These are phyloP conservation scores for Misgurnus mizolepis DNA, from an alignment of 2,113 vertebrate genomes.

Conservation along the genomic window DNA sequence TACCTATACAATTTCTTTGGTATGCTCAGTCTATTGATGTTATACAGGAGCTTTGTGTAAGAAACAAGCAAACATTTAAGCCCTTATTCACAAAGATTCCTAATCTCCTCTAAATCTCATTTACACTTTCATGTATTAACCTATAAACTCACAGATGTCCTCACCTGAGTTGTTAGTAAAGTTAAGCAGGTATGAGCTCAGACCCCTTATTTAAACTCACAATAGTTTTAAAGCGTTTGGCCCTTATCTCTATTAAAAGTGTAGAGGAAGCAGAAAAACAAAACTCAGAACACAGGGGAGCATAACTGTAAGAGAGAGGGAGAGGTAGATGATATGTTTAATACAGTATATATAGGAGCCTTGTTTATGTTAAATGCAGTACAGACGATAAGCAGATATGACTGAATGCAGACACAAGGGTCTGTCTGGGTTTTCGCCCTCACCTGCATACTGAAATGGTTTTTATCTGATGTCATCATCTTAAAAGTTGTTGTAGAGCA, in stretches of 20 bases:
- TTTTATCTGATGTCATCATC: background rate
- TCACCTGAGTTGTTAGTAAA: too few relatives aligned
- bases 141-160: too few relatives aligned
- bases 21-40: too few relatives aligned
- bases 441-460: slow-evolving; percentile 57
- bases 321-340: background rate
- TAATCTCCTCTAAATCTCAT: too few relatives aligned
- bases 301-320: background rate
- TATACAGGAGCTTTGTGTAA: too few relatives aligned
- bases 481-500: background rate
- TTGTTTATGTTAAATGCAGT: slow-evolving; percentile 25
- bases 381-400: slow-evolving; percentile 8
- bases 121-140: too few relatives aligned
- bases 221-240: background rate
- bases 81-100: too few relatives aligned
- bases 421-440: slow-evolving; percentile 56
- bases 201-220: background rate
- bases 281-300: background rate
- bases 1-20: too few relatives aligned
- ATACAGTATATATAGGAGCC: background rate
- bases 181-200: background rate
- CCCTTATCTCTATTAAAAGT: slow-evolving; percentile 7
- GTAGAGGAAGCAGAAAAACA: slow-evolving; percentile 4
- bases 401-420: slow-evolving; percentile 35
- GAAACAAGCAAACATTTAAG: too few relatives aligned